Evolutionary conservation across 2,797 vertebrate genomes (phyloP), one percentile per base, ranked within the genome.

Genomic region (Pygocentrus nattereri): DNA sequence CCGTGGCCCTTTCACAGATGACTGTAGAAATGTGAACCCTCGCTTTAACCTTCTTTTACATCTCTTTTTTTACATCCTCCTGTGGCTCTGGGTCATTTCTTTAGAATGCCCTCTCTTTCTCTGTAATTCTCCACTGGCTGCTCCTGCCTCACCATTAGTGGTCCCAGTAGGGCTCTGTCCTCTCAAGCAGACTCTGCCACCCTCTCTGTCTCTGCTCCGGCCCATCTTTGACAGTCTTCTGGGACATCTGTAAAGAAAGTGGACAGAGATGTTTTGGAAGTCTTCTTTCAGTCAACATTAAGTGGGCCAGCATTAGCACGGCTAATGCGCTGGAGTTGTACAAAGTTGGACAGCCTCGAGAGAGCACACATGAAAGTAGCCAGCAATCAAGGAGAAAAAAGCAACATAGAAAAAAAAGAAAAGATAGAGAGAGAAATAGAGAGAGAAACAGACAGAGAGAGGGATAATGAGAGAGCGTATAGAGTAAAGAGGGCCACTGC

Each of bases 251-350:
- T 31, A 25, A 34, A 61, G 38, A 68, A 31, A 76, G 61, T 56
- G 73, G 84, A 76, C 91, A 87, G 69, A 88, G 76, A 85, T 62
- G 69, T 82, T 69, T 76, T 47, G 74, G 74, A 52, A 38, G 58
- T 31, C 70, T 82, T 79, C 73, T 74, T 65, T 74, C 65, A 73
- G 68, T 70, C 30, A 47, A 54, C 76, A n/a, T 73, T 82, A 91
- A 88, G 74, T 91, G 85, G 90, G 82, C 50, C 88, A 74, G 58
- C 78, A 34, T 78, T 79, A 81, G 34, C 34, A 41, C 61, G 13
- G 18, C 41, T 44, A 34, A 67, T 27, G 70, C n/a, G 18, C 54
- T 72, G 73, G 52, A 61, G 71, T 72, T 82, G 64, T 12, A 59
- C 61, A 19, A 67, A 76, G 75, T 79, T 65, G 77, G 76, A 67